phyloP scores from a whole-genome alignment of 2,888 invertebrate genomes.

The Luperina testacea region DNA sequence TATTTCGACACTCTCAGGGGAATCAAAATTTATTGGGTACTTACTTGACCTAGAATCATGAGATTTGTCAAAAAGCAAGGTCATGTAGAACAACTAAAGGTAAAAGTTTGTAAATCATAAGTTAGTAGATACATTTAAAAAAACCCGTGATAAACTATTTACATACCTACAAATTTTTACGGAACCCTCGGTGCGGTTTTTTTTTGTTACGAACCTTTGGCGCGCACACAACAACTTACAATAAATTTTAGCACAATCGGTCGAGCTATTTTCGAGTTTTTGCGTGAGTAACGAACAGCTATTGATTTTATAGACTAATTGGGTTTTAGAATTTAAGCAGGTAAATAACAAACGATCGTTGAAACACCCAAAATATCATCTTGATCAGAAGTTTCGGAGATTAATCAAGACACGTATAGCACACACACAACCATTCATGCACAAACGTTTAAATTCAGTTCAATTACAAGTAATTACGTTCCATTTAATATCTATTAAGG shows the following conservation, averaged over 20 bases:
- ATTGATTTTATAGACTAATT: no score
- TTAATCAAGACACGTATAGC: not conserved
- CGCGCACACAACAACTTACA: not conserved
- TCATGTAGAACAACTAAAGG: no score
- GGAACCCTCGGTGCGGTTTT: no score
- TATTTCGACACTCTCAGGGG: no score
- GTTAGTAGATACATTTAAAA: no score
- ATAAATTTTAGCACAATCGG: not conserved
- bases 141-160: no score
- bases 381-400: slow-evolving; percentile 11
- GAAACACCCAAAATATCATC: not conserved
- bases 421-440: not conserved
- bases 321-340: not conserved
- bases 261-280: not conserved
- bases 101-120: no score
- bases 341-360: not conserved
- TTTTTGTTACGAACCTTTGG: not conserved
- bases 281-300: no score
- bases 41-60: no score
- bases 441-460: slow-evolving; percentile 40
- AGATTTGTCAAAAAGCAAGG: no score
- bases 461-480: slow-evolving; percentile 47
- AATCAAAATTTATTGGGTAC: no score
- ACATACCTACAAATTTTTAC: no score
- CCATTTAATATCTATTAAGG: slow-evolving; percentile 50